phyloP scores from a whole-genome alignment of 2,797 vertebrate species.

The Phataginus tricuspis region DNA sequence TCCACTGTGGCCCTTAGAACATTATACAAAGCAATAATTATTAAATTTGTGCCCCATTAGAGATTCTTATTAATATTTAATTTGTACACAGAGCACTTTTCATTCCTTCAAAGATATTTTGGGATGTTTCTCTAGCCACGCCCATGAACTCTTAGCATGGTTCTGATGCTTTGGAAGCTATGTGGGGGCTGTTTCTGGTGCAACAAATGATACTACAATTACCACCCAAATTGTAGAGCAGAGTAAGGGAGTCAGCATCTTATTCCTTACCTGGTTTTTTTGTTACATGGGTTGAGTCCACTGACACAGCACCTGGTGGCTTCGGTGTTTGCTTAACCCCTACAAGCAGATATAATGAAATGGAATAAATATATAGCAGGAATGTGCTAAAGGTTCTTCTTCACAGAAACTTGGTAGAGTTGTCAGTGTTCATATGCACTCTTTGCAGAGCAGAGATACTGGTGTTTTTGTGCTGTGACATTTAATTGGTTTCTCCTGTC shows the following conservation, averaged over 20 bases:
- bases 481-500: not conserved
- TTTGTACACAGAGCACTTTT: not conserved
- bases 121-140: not conserved
- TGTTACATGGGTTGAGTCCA: slow-evolving; percentile 71
- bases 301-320: slow-evolving; percentile 56
- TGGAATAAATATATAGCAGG: not conserved
- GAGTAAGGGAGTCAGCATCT: not conserved
- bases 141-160: not conserved
- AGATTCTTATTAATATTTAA: not conserved
- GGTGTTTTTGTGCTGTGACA: not conserved
- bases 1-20: not conserved
- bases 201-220: not conserved
- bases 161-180: not conserved
- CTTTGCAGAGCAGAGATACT: not conserved
- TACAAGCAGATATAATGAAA: slow-evolving; percentile 69
- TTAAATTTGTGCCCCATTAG: not conserved
- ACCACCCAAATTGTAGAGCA: not conserved
- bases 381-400: not conserved
- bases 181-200: not conserved
- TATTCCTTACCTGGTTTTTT: slow-evolving; percentile 78
- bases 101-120: not conserved
- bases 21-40: not conserved
- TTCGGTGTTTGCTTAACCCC: slow-evolving; percentile 72
- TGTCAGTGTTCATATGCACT: not conserved
- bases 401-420: not conserved